Evolutionary conservation across 2,797 vertebrate species (phyloP).

Genomic region (Pipistrellus pygmaeus): DNA sequence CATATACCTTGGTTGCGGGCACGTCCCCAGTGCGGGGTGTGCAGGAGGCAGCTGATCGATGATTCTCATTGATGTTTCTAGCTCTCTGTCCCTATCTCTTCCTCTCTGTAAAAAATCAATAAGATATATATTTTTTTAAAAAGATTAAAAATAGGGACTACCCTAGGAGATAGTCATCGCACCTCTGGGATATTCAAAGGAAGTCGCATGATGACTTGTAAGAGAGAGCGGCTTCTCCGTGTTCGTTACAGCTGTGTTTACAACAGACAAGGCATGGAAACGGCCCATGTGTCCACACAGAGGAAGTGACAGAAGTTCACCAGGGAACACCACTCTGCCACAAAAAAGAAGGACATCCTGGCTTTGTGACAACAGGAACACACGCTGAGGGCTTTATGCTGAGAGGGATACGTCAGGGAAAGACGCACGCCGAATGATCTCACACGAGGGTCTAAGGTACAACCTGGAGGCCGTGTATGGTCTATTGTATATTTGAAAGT

Average conservation of each 20-base stretch:
- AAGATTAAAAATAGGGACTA: background rate
- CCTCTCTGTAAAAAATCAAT: too few relatives aligned
- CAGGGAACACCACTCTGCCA: background rate
- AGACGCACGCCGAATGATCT: background rate
- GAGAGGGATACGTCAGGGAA: background rate
- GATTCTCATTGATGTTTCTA: too few relatives aligned
- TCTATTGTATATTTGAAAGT: background rate
- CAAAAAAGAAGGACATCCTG: background rate
- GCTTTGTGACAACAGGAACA: background rate
- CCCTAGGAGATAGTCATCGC: too few relatives aligned
- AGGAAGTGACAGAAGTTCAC: background rate
- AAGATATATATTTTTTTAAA: too few relatives aligned
- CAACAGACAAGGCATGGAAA: background rate
- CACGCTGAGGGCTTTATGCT: background rate
- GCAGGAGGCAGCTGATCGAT: too few relatives aligned
- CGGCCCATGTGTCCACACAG: background rate
- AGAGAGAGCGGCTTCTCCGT: background rate
- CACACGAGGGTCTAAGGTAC: background rate
- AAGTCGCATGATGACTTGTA: background rate
- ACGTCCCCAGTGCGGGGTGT: too few relatives aligned
- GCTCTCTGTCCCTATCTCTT: too few relatives aligned
- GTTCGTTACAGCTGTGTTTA: background rate
- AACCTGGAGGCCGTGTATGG: background rate
- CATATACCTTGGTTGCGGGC: too few relatives aligned
- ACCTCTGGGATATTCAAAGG: background rate